phyloP scores from a whole-genome alignment of 53 echinoderm and acorn worm genomes.

The Mesocentrotus franciscanus region DNA sequence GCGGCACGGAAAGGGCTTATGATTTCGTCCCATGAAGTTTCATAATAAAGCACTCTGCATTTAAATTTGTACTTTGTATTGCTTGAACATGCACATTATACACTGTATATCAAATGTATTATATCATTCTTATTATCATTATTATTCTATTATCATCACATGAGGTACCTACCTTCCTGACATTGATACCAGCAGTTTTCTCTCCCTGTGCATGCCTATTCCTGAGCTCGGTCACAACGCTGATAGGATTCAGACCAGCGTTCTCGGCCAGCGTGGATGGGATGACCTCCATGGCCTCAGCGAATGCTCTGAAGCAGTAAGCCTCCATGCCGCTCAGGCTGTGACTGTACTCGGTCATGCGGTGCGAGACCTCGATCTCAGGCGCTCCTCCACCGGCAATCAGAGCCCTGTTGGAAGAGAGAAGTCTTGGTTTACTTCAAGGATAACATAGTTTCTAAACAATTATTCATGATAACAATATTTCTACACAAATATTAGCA shows the following conservation, averaged over 20 bases:
- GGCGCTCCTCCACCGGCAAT: conserved; percentile 97
- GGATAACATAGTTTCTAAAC: background rate
- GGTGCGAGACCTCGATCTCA: conserved; percentile 87
- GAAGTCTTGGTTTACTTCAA: background rate
- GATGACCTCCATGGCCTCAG: conserved; percentile 93
- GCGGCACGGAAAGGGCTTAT: too few species aligned
- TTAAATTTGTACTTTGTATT: too few species aligned
- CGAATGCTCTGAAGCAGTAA: conserved; percentile 97
- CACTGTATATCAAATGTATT: too few species aligned
- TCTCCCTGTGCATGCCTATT: conserved; percentile 96
- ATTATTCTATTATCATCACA: too few species aligned
- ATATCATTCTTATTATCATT: too few species aligned
- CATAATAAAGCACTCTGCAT: too few species aligned
- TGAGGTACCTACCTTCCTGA: conserved; percentile 80
- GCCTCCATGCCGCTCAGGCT: conserved; percentile 92
- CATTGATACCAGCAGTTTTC: conserved; percentile 95
- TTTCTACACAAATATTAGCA: too few species aligned
- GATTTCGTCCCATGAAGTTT: too few species aligned
- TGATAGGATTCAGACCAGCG: conserved; percentile 92
- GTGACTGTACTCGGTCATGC: conserved; percentile 87
- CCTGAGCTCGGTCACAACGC: conserved; percentile 93
- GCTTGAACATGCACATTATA: too few species aligned
- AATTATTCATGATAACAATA: too few species aligned
- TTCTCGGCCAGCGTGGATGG: conserved; percentile 97
- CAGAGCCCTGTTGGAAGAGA: conserved; percentile 72